A percentile compares a stretch with the other conserved stretches of the same genome.
Conservation (phyloP, 2,113 vertebrate species). For the Climacteris rufus region DNA sequence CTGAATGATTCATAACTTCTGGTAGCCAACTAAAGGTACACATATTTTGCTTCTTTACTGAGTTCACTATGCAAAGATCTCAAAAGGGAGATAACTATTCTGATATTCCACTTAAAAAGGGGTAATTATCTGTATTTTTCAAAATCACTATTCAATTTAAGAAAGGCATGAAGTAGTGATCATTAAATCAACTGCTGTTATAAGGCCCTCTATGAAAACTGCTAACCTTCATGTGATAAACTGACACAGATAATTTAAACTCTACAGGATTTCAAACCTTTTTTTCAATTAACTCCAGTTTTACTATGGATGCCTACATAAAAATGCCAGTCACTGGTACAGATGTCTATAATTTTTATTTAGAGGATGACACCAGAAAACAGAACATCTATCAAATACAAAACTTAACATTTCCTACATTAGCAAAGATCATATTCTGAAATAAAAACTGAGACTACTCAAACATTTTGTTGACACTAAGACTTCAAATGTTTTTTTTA, state of each 20-base stretch:
- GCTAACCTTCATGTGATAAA: not conserved
- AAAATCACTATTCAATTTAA: not conserved
- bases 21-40: not conserved
- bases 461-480: not conserved
- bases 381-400: not conserved
- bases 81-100: not conserved
- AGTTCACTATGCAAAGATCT: not conserved
- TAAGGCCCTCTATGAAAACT: not conserved
- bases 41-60: not conserved
- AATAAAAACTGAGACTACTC: not conserved
- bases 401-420: not conserved
- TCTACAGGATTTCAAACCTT: not conserved
- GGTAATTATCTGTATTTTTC: not conserved
- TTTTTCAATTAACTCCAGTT: not conserved
- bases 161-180: not conserved
- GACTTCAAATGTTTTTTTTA: not conserved
- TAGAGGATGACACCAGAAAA: not conserved
- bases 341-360: not conserved
- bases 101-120: not conserved
- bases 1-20: not conserved
- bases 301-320: not conserved
- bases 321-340: not conserved
- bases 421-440: not conserved
- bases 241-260: not conserved
- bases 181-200: not conserved